Percentiles rank a stretch among this genome's conserved stretches.
These are phyloP conservation scores for Macrostomum lignano DNA, from an alignment of 1,140 invertebrate species.

Conservation along the genomic window DNA sequence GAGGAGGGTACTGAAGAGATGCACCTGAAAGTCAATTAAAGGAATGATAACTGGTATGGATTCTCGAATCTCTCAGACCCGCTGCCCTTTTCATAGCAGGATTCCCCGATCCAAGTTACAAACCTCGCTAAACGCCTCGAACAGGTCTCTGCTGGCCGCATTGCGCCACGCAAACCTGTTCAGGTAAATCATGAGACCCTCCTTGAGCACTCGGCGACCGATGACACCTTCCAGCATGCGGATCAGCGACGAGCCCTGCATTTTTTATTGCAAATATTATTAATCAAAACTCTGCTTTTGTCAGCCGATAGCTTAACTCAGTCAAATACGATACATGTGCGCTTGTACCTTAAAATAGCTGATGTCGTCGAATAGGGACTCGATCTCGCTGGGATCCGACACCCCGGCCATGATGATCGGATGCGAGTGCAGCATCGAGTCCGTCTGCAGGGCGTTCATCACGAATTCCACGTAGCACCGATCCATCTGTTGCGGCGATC, in stretches of 20 bases:
- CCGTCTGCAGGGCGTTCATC: constrained; percentile 23
- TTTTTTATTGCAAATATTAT: too few species aligned
- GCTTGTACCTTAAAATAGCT: constrained; percentile 29
- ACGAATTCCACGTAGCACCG: constrained; percentile 39
- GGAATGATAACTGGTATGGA: too few species aligned
- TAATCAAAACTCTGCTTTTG: too few species aligned
- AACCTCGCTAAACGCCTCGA: constrained; percentile 14
- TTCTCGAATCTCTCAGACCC: too few species aligned
- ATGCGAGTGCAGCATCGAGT: constrained; percentile 26
- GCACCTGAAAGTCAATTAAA: too few species aligned
- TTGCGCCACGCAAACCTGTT: constrained; percentile 14
- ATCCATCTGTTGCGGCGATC: too few species aligned
- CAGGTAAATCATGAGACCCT: constrained; percentile 13
- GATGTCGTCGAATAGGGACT: constrained; percentile 30
- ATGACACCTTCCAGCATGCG: constrained; percentile 1
- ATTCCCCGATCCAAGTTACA: too few species aligned
- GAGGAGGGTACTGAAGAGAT: too few species aligned
- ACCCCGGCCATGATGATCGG: constrained; percentile 25
- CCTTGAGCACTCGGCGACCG: constrained; percentile 3
- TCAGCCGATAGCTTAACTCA: too few species aligned
- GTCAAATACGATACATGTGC: too few species aligned
- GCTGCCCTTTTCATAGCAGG: too few species aligned
- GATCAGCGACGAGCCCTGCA: too few species aligned
- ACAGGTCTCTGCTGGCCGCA: constrained; percentile 16
- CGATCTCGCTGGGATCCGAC: constrained; percentile 13